phyloP scores from a whole-genome alignment of 1,140 invertebrate genomes.

The Drosophila kanapiae region DNA sequence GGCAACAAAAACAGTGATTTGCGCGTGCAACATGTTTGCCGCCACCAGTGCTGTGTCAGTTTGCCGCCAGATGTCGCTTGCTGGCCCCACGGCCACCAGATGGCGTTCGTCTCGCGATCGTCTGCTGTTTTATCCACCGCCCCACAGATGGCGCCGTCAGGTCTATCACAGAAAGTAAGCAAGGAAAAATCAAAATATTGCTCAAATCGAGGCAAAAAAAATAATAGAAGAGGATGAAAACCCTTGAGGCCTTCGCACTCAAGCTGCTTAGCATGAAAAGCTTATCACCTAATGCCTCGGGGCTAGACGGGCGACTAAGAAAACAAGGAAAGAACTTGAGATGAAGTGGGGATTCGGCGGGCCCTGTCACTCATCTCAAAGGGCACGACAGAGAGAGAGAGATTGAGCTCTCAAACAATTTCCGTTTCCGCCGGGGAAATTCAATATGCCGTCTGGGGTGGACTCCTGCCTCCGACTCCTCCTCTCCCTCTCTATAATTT shows the following conservation, averaged over 20 bases:
- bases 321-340: conserved; percentile 19
- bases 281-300: conserved; percentile 24
- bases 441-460: conserved; percentile 32
- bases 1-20: conserved; percentile 2
- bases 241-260: not conserved
- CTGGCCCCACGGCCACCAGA: conserved; percentile 9
- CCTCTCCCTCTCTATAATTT: not conserved
- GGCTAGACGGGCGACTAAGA: conserved; percentile 12
- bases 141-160: conserved; percentile 42
- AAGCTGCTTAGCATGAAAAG: conserved; percentile 28
- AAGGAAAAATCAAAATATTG: conserved; percentile 2
- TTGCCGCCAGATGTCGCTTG: conserved; percentile 48
- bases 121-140: not conserved
- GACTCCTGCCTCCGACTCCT: not conserved
- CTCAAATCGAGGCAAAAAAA: not conserved
- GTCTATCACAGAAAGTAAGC: conserved; percentile 24
- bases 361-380: conserved; percentile 26
- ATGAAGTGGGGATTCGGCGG: conserved; percentile 3
- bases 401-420: conserved; percentile 20
- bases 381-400: conserved; percentile 9
- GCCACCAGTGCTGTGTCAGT: not conserved
- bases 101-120: conserved; percentile 34
- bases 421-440: conserved; percentile 46
- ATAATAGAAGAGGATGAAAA: not conserved
- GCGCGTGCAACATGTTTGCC: conserved; percentile 33